These are phyloP conservation scores for Drymodes brunneopygia DNA, from an alignment of 2,113 vertebrate genomes.

Conservation along the genomic window DNA sequence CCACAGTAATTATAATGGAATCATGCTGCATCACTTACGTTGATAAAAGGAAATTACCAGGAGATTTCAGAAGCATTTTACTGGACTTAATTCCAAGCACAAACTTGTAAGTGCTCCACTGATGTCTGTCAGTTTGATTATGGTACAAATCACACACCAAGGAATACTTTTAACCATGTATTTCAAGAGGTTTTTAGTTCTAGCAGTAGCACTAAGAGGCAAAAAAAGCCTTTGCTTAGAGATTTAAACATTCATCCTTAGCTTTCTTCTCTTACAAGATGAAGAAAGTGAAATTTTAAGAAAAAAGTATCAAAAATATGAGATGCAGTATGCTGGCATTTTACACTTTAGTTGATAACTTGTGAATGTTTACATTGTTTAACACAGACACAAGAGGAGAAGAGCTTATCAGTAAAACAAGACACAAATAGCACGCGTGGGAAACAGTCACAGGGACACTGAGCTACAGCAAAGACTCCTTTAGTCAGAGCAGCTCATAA, in stretches of 20 bases:
- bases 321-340: neutral
- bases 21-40: neutral
- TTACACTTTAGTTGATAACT: neutral
- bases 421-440: neutral
- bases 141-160: neutral
- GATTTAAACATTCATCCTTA: neutral
- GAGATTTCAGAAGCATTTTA: slow-evolving; percentile 10
- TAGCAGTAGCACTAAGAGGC: neutral
- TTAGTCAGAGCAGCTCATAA: neutral
- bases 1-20: neutral
- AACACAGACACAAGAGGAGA: neutral
- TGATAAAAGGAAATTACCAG: neutral
- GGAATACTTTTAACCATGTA: neutral
- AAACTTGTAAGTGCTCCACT: neutral
- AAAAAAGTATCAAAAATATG: neutral
- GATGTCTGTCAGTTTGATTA: neutral
- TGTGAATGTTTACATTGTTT: neutral
- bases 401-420: neutral
- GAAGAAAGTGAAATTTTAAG: neutral
- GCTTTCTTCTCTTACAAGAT: neutral
- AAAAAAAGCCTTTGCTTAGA: neutral
- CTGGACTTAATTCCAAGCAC: neutral
- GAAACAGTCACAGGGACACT: neutral
- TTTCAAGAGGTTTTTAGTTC: neutral
- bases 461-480: neutral